Evolutionary conservation across 2,797 vertebrate genomes (phyloP), one percentile per base, ranked within the genome.

Genomic region (Phataginus tetradactyla): DNA sequence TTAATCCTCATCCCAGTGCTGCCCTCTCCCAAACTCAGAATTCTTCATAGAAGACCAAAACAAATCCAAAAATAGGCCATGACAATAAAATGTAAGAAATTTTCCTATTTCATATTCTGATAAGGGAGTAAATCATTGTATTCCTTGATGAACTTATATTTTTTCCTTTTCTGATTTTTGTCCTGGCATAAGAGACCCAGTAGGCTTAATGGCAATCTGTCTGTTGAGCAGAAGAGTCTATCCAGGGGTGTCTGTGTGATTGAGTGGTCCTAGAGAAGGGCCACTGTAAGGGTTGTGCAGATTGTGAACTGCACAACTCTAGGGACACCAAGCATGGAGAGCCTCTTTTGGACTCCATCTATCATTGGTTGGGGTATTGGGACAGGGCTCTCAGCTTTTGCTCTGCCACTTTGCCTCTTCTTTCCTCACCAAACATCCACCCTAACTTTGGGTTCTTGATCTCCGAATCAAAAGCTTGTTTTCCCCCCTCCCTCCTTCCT

Each of bases 11-110:
- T 79, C 55, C 45, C 45, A 81, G 53, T 39, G 34, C 66, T 92
- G 5, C n/a, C 29, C 13, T 92, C 32, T 86, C 59, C 53, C 75
- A 96, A 97, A 32, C 69, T 94, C 88, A 94, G 68, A 91, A 81
- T 80, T 96, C 88, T 83, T 92, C 45, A 53, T 32, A 64, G 69
- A 94, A 86, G 34, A 91, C 59, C 12, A 78, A 51, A 94, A 91
- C 78, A 91, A 83, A 92, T 84, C 25, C 14, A 15, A 57, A 92
- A 94, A 68, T 88, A 90, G 49, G 14, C 53, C 71, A 64, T 20
- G 1, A 64, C 12, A 20, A 45, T 78, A 95, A 91, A 81, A 57
- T 79, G 42, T 90, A 86, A 80, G 37, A 86, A 37, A 75, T 71
- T 55, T 88, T 88, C 37, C 32, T 51, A 29, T 25, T 71, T 89